Evolutionary conservation across 2,888 invertebrate genomes (phyloP), one percentile per base, ranked within the genome.

Genomic region (Tryphoninae sp.): DNA sequence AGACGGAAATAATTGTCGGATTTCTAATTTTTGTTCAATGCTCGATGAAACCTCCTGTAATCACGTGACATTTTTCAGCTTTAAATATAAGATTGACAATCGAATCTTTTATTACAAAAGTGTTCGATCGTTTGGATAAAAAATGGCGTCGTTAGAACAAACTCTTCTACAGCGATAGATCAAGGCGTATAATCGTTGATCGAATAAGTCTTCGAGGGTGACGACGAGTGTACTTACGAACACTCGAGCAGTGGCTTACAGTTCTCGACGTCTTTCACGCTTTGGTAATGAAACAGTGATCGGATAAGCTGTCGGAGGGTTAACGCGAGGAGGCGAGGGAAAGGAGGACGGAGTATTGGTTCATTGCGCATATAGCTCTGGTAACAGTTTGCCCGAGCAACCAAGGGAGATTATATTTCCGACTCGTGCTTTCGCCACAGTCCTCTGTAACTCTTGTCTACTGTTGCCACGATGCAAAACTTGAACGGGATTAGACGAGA

Each of bases 331-430:
- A 45, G 45, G 2, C 45, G 45, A 55, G 55, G 42, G 23, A 40
- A 22, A 45, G 64, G 19, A 19, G 9, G 16, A 19, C 40, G 40
- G 33, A 0, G 33, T 49, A 71, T 69, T 65, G 51, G 42, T 55
- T 69, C 53, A 45, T 51, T 7, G 40, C n/a, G 65, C 45, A 62
- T 68, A 69, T 53, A 62, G 2, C 33, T 40, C 53, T 16, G 33
- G 42, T 53, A 64, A 69, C 65, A 55, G 80, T 71, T 80, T 76
- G 71, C 22, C 65, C 71, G 59, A 65, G 74, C 68, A 33, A 26
- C 68, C 42, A 65, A 80, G 71, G 19, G 75, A 76, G 80, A 80
- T 80, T 80, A 75, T 67, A 80, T 71, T 75, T 58, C 71, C 13
- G 49, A 13, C n/a, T 59, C 75, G 58, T n/a, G 22, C 16, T 75